These are phyloP conservation scores for Brachionus calyciflorus DNA, from an alignment of 1,140 invertebrate species.

Conservation along the genomic window DNA sequence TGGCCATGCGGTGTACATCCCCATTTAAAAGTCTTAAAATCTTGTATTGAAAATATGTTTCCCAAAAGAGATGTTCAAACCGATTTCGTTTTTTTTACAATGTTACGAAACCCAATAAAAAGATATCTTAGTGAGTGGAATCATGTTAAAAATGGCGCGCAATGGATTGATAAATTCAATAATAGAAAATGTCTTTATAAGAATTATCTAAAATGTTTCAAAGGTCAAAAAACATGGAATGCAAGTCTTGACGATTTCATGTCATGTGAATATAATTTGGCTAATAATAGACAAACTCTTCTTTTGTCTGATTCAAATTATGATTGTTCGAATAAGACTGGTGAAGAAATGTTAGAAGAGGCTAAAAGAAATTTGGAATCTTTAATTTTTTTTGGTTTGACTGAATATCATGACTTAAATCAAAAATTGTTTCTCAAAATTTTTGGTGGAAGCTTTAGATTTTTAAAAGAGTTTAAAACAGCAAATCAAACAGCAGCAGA, in stretches of 20 bases:
- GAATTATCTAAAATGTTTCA: constrained; percentile 6
- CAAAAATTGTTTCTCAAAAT: constrained; percentile 28
- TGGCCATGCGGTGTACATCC: constrained; percentile 98
- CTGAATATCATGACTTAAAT: constrained; percentile 82
- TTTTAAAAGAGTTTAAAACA: too few relatives aligned
- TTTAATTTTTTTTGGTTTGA: constrained; percentile 95
- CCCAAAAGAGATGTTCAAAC: too few relatives aligned
- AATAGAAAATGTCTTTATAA: background rate
- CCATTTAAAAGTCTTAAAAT: constrained; percentile 90
- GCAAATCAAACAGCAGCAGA: too few relatives aligned
- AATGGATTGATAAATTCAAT: background rate
- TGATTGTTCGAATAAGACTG: constrained; percentile 74
- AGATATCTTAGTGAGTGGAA: background rate
- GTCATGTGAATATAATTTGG: constrained; percentile 83
- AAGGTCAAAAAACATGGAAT: background rate
- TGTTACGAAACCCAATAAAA: background rate
- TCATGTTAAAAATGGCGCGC: background rate
- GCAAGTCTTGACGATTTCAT: constrained; percentile 76
- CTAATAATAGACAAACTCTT: constrained; percentile 88
- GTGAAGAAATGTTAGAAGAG: constrained; percentile 80
- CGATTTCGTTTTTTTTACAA: background rate
- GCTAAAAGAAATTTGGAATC: constrained; percentile 88
- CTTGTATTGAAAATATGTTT: constrained; percentile 62
- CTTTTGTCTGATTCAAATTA: constrained; percentile 73
- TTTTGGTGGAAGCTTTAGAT: background rate